Evolutionary conservation across 2,888 invertebrate species (phyloP), one percentile per base, ranked within the genome.

Genomic region (Cataglyphis altisquamis): DNA sequence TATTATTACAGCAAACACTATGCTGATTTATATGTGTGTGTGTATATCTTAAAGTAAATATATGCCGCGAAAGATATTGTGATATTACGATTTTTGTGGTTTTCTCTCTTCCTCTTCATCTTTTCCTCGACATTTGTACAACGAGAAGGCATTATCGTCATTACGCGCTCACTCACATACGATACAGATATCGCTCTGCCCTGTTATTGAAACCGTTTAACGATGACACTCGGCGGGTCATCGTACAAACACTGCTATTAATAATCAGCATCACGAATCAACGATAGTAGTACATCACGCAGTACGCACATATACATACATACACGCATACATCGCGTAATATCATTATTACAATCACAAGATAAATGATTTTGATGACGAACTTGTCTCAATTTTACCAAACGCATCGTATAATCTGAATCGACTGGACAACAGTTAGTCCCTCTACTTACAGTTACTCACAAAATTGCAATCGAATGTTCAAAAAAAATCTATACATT

Each of bases 121-220:
- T 57, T 48, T 48, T 52, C 57, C 67, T 41, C 70, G 72, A 77
- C 25, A 83, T 85, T 85, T 85, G 82, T 85, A 85, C 84, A 85
- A 83, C 78, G 62, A 78, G 78, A 83, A 85, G 87, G 87, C 84
- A 85, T 86, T 80, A 62, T 77, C 73, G 72, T 80, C 55, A 55
- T 81, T 67, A 72, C 75, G 68, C 78, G 60, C 72, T 78, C 45
- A 70, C 21, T 48, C 48, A 48, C 48, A 48, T 48, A 78, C 18
- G 70, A 78, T 78, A 36, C 57, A 45, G 12, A 48, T 25, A 70
- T 60, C 36, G 60, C 60, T 66, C 25, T 77, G 52, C 67, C n/a
- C 39, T 55, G 45, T 60, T 78, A 78, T 78, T 25, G 55, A 45
- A 78, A 70, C 32, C 41, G 29, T n/a, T 78, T 68, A 60, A 78